Base-by-base conservation (phyloP, 92 coral and sea anemone genomes). In the Porites rus region DNA sequence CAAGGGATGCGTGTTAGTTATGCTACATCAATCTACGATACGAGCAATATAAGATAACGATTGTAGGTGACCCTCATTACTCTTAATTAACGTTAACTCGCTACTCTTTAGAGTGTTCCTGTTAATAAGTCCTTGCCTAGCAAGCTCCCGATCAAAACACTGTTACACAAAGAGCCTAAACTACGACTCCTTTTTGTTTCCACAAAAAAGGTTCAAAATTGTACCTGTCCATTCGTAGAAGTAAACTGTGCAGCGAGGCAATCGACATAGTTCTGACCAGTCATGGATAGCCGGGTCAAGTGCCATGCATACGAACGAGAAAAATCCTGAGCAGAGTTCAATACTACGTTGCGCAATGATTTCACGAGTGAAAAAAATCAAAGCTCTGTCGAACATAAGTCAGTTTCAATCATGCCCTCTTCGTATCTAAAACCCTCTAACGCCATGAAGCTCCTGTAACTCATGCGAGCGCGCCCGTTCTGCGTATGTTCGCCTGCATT, bases 371-470 rank as follows among this genome's bases (percentile, higher is more conserved):
- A 54, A 54, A 54, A 54, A 51, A 43, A 13, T 83, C 65, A 83
- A 38, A 83, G 87, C 87, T 83, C 87, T 2, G 87, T 83, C 10
- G 87, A 83, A 24, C 87, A 83, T 64, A 83, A 38, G 52, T 83
- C 87, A 14, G 87, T 83, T 13, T 83, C 87, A 46, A 83, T 83
- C 87, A 83, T 73, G 14, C 87, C 87, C 51, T 83, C 72, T 19
- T 83, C 74, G 64, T 46, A 74, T 51, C 87, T 43, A 53, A 83
- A 74, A 12, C 87, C 87, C 25, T 83, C 51, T 19, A 72, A 62
- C 14, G 87, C 87, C 87, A 83, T 83, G 20, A 21, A 83, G 51
- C 87, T 83, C 11, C 74, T 50, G 59, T 51, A 83, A 25, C 87
- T 83, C 25, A 83, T 51, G 18, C 87, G 87, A 8, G 71, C 21